Percentiles rank a stretch among this genome's conserved stretches.
Evolutionary conservation across 2,113 vertebrate species (phyloP).

Genomic region (Pungitius pungitius): DNA sequence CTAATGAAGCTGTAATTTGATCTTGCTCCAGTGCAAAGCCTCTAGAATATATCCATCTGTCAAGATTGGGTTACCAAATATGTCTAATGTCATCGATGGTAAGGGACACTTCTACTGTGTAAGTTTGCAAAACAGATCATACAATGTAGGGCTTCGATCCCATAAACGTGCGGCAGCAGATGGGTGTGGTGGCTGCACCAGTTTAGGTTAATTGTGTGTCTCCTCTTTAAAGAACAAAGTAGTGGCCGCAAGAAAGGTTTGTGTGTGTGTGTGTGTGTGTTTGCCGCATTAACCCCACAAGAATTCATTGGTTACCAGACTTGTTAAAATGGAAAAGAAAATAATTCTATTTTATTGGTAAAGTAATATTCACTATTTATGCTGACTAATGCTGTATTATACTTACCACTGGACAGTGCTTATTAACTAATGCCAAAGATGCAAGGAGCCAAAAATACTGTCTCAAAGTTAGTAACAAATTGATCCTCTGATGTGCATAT

Average conservation of each 20-base stretch:
- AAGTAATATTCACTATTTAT: not conserved
- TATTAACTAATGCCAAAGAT: not conserved
- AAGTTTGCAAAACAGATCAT: conserved; percentile 8
- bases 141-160: conserved; percentile 7
- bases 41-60: conserved; percentile 13
- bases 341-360: not conserved
- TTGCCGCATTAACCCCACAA: too few species aligned
- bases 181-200: too few species aligned
- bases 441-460: not conserved
- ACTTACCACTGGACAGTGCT: not conserved
- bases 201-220: too few species aligned
- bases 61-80: not conserved
- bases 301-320: too few species aligned
- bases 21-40: not conserved
- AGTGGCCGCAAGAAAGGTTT: too few species aligned
- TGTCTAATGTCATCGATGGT: not conserved
- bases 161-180: not conserved
- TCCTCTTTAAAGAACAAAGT: too few species aligned
- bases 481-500: not conserved
- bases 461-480: not conserved
- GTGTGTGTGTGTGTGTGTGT: too few species aligned
- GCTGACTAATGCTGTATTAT: not conserved
- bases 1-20: conserved; percentile 28
- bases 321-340: not conserved
- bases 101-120: not conserved